Percentiles rank a stretch among this genome's conserved stretches.
phyloP scores from a whole-genome alignment of 2,888 invertebrate genomes.

The Andrena minutula region DNA sequence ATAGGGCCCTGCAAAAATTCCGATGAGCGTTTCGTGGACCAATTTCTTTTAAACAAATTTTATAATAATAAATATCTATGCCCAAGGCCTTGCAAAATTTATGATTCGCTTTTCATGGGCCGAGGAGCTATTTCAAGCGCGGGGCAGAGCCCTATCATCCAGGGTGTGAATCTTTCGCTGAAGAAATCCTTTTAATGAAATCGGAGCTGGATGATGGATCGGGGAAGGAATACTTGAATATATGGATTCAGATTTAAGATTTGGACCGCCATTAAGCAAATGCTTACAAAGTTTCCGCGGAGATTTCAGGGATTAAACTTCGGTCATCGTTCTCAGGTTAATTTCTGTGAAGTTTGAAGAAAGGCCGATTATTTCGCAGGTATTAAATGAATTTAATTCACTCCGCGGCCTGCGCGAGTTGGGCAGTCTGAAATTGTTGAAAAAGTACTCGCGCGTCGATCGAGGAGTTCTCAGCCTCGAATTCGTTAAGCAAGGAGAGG shows the following conservation, averaged over 20 bases:
- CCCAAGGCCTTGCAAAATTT: too few relatives aligned
- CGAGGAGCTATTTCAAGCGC: too few relatives aligned
- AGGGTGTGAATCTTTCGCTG: too few relatives aligned
- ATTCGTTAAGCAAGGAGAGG: conserved; percentile 54
- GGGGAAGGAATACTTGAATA: too few relatives aligned
- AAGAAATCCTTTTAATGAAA: too few relatives aligned
- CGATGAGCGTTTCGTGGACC: too few relatives aligned
- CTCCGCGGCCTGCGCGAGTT: not conserved
- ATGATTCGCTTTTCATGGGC: too few relatives aligned
- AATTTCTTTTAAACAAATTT: not conserved
- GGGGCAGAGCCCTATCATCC: too few relatives aligned
- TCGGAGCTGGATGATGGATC: too few relatives aligned
- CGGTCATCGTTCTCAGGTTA: not conserved
- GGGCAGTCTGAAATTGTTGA: conserved; percentile 3
- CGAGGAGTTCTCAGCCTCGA: conserved; percentile 33
- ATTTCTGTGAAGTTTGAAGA: not conserved
- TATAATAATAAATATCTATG: not conserved
- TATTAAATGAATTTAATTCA: conserved; percentile 28
- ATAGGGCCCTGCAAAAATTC: not conserved
- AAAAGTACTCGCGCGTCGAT: conserved; percentile 47
- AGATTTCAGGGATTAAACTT: not conserved
- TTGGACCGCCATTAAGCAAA: too few relatives aligned
- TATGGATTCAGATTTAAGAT: too few relatives aligned
- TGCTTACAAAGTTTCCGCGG: not conserved
- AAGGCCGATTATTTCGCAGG: not conserved